These are phyloP conservation scores for Neocrepidodera transversa DNA, from an alignment of 2,888 invertebrate species.

Conservation along the genomic window DNA sequence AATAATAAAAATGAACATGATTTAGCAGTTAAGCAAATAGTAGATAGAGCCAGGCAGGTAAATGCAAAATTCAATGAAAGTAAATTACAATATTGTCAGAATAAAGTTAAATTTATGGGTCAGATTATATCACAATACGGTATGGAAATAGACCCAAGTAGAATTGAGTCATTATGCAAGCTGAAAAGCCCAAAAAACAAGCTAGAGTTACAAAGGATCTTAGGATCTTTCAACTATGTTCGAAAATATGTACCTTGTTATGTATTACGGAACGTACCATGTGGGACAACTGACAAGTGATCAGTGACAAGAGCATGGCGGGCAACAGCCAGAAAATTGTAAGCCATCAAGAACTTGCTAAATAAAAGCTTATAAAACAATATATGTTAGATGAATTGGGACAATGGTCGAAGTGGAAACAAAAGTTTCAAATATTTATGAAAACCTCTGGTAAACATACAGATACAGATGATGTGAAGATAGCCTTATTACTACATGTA, in stretches of 20 bases:
- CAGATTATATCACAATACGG: slow-evolving; percentile 4
- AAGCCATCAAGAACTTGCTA: too few species aligned
- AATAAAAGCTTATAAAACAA: too few species aligned
- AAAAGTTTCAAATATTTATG: too few species aligned
- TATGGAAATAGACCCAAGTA: slow-evolving; percentile 9
- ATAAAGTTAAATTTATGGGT: slow-evolving; percentile 19
- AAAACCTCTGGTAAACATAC: too few species aligned
- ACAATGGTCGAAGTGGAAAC: too few species aligned
- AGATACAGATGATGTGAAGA: too few species aligned
- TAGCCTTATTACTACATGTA: too few species aligned
- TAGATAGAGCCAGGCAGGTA: not conserved
- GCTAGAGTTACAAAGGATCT: not conserved
- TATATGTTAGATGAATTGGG: too few species aligned
- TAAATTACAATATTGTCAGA: slow-evolving; percentile 11
- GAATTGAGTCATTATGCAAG: slow-evolving; percentile 1
- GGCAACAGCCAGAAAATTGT: too few species aligned
- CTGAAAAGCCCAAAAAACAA: not conserved
- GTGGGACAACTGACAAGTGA: too few species aligned
- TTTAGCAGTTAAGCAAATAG: not conserved
- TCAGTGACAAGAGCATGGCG: too few species aligned
- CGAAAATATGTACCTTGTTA: not conserved
- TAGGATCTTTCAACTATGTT: slow-evolving; percentile 1
- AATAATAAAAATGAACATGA: not conserved
- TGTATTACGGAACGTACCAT: too few species aligned
- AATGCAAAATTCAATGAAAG: not conserved